Base-by-base conservation (phyloP, 1,140 invertebrate genomes). In the Battus philenor region DNA sequence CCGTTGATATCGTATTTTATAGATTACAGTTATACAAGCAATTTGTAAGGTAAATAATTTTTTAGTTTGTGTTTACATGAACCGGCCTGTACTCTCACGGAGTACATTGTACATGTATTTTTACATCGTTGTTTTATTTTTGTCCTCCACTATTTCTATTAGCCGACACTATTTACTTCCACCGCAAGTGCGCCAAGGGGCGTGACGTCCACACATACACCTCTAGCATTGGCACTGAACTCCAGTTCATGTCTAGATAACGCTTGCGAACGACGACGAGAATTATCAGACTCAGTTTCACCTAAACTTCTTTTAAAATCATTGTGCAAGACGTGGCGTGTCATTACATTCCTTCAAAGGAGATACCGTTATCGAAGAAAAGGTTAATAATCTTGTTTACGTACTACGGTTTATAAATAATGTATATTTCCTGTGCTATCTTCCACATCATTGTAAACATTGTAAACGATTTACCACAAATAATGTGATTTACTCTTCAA, bases 201-300 rank as follows among this genome's bases (percentile, higher is more conserved):
- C 60, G 68, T 82, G 72, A 79, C 79, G 72, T 66, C 60, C 57
- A 62, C 59, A 57, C 70, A 60, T 70, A 60, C 64, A 68, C 59
- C 63, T 55, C 48, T 75, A 73, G 54, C 69, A 79, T 81, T 82
- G 81, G 78, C 81, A 79, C 81, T 76, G 76, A 82, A 82, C 67
- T 69, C 59, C 73, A 77, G 67, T 76, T 47, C 67, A 70, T 69
- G 70, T 77, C 68, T 74, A 75, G 77, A 82, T 81, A 74, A 79
- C 73, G 71, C 65, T 56, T 63, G 53, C 65, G 64, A 52, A 73
- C 52, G 59, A 70, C 53, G 57, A 71, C 59, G 61, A 50, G 59
- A 57, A 30, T 36, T 54, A 54, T 59, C 58, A 55, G 47, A 51
- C 48, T 15, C 33, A 22, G 36, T 46, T 44, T 46, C 26, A 47